These are phyloP conservation scores for Casuarius casuarius DNA, from an alignment of 2,113 vertebrate species.

Conservation along the genomic window DNA sequence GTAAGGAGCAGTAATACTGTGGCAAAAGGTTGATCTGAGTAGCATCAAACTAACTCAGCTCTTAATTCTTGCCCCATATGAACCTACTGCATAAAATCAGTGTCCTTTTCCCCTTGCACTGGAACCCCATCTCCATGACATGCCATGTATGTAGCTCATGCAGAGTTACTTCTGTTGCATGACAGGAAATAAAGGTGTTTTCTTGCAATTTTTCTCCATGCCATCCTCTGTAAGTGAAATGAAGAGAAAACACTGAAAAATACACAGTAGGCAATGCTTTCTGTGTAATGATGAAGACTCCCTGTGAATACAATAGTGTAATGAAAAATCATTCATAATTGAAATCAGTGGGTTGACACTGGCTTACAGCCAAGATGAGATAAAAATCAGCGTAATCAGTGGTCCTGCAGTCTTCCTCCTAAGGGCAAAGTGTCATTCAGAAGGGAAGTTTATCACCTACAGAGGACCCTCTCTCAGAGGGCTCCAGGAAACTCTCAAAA, in stretches of 20 bases:
- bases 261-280: background rate
- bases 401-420: background rate
- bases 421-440: background rate
- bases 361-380: background rate
- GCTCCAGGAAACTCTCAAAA: background rate
- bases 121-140: background rate
- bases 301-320: background rate
- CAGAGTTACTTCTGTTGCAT: background rate
- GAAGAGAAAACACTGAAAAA: background rate
- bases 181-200: background rate
- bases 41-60: background rate
- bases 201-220: background rate
- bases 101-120: background rate
- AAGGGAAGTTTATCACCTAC: background rate
- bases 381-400: background rate
- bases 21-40: background rate
- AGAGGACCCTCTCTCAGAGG: background rate
- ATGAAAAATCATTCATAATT: background rate
- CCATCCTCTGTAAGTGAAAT: background rate
- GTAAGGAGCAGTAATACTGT: background rate
- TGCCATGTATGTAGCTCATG: background rate
- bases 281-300: background rate
- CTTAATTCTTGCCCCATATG: background rate
- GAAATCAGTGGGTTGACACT: background rate
- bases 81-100: background rate